Evolutionary conservation across 2,888 invertebrate genomes (phyloP), one percentile per base, ranked within the genome.

Genomic region (Candidula unifasciata): DNA sequence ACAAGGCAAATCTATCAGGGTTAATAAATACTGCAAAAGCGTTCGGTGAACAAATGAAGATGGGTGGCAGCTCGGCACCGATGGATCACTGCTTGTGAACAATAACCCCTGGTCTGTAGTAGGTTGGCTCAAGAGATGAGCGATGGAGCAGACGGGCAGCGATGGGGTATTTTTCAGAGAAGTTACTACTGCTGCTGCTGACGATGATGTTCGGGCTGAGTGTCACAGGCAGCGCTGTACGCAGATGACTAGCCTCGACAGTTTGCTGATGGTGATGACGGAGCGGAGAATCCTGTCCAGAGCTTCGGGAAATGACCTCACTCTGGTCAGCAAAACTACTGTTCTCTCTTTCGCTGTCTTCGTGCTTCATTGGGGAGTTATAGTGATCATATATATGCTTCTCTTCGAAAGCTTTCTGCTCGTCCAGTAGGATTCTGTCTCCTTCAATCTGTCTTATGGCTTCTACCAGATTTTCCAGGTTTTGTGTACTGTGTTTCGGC

Each of bases 401-500:
- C n/a, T 68, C 69, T 18, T 79, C 78, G 18, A 33, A 76, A 24
- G 78, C 76, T 54, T 81, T 85, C n/a, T 37, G 44, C 37, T 77
- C 85, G 27, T 83, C 83, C 52, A 82, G 60, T 44, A 83, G 37
- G 8, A 73, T 52, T 66, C 83, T 87, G 79, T 83, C 84, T 16
- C 85, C 87, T 71, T 85, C 87, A 77, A 86, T 88, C 79, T 87
- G 85, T 66, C 98, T 96, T 92, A 99, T 99, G 83, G 99, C 99
- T 94, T 99, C 99, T 66, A 99, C 98, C 89, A 99, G 99, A 24
- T 99, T 99, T 94, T 99, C 98, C 90, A 99, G 95, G 94, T 98
- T 99, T 94, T 98, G 97, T 97, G 97, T 80, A 97, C 97, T 88
- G 91, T 87, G 81, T 79, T 77, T 81, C 73, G 84, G 80, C 24